Percentiles rank a stretch among this genome's conserved stretches.
These are phyloP conservation scores for Tineola bisselliella DNA, from an alignment of 2,888 invertebrate species.

Conservation along the genomic window DNA sequence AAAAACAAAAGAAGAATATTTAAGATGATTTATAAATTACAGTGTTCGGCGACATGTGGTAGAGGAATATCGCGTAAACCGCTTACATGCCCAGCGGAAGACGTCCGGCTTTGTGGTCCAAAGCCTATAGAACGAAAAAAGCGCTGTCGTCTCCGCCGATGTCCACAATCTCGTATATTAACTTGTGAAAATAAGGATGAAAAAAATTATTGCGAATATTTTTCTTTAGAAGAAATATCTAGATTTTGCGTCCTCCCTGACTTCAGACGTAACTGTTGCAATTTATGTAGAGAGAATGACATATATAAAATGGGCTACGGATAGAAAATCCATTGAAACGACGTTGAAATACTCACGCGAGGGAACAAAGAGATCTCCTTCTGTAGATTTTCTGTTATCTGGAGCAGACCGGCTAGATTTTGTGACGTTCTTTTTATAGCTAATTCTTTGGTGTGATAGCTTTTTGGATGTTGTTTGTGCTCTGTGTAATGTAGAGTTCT, in stretches of 20 bases:
- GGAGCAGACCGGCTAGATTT: not conserved
- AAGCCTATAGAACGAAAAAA: slow-evolving; percentile 60
- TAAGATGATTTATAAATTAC: slow-evolving; percentile 15
- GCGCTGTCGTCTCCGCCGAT: slow-evolving; percentile 56
- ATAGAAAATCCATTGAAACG: not conserved
- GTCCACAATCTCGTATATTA: slow-evolving; percentile 22
- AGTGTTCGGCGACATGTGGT: slow-evolving; percentile 73
- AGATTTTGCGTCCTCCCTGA: slow-evolving; percentile 67
- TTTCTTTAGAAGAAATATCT: slow-evolving; percentile 40
- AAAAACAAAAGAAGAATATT: too few species aligned
- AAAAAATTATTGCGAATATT: slow-evolving; percentile 58
- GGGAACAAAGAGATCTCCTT: not conserved
- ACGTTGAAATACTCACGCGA: not conserved
- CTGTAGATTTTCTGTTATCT: not conserved
- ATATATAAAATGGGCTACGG: not conserved
- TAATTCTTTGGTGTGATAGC: not conserved
- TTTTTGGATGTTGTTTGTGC: not conserved
- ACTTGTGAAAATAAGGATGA: slow-evolving; percentile 41
- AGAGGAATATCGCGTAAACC: slow-evolving; percentile 65
- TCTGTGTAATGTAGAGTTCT: too few species aligned
- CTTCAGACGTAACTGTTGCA: slow-evolving; percentile 70
- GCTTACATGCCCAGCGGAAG: slow-evolving; percentile 60
- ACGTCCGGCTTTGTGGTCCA: slow-evolving; percentile 62
- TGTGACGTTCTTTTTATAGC: not conserved
- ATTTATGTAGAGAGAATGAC: slow-evolving; percentile 42